Evolutionary conservation across 2,888 invertebrate species (phyloP).

Genomic region (Liposcelis brunnea): DNA sequence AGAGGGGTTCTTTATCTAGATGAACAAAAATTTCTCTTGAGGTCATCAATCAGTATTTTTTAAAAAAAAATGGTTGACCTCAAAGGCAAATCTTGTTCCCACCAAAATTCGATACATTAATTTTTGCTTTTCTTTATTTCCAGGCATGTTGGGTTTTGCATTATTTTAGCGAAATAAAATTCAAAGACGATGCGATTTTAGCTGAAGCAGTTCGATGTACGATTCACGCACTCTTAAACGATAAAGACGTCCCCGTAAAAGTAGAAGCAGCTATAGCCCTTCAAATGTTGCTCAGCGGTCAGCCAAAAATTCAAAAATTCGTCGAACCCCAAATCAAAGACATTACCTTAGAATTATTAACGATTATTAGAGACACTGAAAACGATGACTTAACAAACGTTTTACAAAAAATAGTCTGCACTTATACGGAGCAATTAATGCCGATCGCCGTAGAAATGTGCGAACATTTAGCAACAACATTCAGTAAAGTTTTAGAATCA

Average conservation of each 20-base stretch:
- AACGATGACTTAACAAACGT: constrained; percentile 94
- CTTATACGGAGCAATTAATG: constrained; percentile 71
- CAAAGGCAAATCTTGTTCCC: background rate
- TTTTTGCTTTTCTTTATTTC: constrained; percentile 15
- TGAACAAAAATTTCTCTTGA: background rate
- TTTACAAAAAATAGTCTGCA: constrained; percentile 84
- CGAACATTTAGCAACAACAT: constrained; percentile 74
- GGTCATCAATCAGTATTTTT: background rate
- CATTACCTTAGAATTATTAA: constrained; percentile 68
- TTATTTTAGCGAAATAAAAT: constrained; percentile 72
- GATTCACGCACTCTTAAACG: constrained; percentile 61
- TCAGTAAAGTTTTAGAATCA: constrained; percentile 47
- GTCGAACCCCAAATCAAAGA: constrained; percentile 61
- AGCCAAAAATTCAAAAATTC: constrained; percentile 53
- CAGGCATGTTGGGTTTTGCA: constrained; percentile 89
- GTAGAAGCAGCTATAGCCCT: constrained; percentile 85
- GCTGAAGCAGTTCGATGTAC: constrained; percentile 63
- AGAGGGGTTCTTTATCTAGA: background rate
- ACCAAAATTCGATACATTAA: too few species aligned
- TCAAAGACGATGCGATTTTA: constrained; percentile 65
- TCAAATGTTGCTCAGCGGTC: constrained; percentile 74
- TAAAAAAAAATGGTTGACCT: too few species aligned
- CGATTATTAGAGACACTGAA: constrained; percentile 87
- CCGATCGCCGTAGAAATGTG: constrained; percentile 92
- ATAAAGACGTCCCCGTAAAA: constrained; percentile 67